phyloP scores from a whole-genome alignment of 2,888 invertebrate species.

The Napeogenes sylphis region DNA sequence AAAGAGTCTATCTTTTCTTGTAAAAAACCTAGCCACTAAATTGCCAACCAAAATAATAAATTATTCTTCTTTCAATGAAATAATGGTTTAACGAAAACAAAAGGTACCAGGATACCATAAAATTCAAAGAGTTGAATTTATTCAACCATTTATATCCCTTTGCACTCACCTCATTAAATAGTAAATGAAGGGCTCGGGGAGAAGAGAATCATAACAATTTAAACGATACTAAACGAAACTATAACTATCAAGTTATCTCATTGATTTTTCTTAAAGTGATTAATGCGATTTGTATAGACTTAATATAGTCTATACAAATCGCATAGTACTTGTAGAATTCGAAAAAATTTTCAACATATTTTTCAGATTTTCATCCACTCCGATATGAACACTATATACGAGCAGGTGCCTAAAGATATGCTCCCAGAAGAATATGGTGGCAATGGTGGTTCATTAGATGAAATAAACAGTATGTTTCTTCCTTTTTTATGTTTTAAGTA shows the following conservation, averaged over 20 bases:
- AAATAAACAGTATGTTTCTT: constrained; percentile 79
- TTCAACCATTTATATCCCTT: constrained; percentile 1
- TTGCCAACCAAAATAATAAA: too few species aligned
- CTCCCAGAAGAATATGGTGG: constrained; percentile 91
- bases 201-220: too few species aligned
- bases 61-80: too few species aligned
- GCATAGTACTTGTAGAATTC: too few species aligned
- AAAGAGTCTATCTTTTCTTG: too few species aligned
- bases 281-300: too few species aligned
- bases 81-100: constrained; percentile 17
- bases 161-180: not conserved
- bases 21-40: too few species aligned
- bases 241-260: too few species aligned
- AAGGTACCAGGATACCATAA: constrained; percentile 20
- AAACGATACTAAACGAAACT: not conserved
- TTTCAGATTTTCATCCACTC: constrained; percentile 84
- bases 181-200: too few species aligned
- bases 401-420: constrained; percentile 85
- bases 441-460: constrained; percentile 82
- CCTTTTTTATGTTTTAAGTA: not conserved
- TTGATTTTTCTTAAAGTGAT: too few species aligned
- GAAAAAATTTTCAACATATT: not conserved
- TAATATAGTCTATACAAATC: too few species aligned
- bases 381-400: constrained; percentile 82
- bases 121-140: constrained; percentile 2